Percentiles rank a stretch among this genome's conserved stretches.
Evolutionary conservation across 2,113 vertebrate species (phyloP).

Genomic region (Scomber colias): DNA sequence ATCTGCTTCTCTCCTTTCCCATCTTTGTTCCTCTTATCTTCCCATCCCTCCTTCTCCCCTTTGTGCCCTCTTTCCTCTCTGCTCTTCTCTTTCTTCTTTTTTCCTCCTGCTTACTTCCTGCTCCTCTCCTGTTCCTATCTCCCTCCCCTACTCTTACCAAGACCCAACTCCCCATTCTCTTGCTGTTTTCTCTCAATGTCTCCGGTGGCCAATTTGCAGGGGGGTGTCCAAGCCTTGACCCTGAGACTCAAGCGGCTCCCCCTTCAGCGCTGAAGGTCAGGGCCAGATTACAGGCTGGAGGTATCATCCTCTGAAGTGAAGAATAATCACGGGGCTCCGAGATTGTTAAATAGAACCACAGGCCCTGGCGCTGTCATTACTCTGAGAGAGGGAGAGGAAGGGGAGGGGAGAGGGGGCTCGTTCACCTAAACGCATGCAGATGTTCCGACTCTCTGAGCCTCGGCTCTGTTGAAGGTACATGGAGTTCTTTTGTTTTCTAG

Average conservation of each 20-base stretch:
- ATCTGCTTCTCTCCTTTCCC: constrained; percentile 49
- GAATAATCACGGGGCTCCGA: constrained; percentile 75
- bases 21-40: constrained; percentile 58
- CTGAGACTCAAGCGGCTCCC: constrained; percentile 40
- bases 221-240: constrained; percentile 69
- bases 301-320: constrained; percentile 80
- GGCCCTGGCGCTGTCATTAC: constrained; percentile 78
- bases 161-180: constrained; percentile 35
- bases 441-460: constrained; percentile 71
- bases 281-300: constrained; percentile 77
- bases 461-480: constrained; percentile 74
- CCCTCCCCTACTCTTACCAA: constrained; percentile 23
- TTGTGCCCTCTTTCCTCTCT: constrained; percentile 25
- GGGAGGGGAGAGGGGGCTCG: constrained; percentile 43
- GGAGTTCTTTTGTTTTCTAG: constrained; percentile 79
- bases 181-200: constrained; percentile 56
- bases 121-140: constrained; percentile 1
- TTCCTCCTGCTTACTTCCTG: constrained; percentile 46
- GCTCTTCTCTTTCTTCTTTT: constrained; percentile 23
- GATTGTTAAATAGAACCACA: constrained; percentile 80
- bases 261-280: constrained; percentile 72
- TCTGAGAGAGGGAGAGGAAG: constrained; percentile 57
- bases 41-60: constrained; percentile 34
- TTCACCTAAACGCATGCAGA: constrained; percentile 83
- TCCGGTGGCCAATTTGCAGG: constrained; percentile 71